These are phyloP conservation scores for Erpornis zantholeuca DNA, from an alignment of 2,113 vertebrate species.

Conservation along the genomic window DNA sequence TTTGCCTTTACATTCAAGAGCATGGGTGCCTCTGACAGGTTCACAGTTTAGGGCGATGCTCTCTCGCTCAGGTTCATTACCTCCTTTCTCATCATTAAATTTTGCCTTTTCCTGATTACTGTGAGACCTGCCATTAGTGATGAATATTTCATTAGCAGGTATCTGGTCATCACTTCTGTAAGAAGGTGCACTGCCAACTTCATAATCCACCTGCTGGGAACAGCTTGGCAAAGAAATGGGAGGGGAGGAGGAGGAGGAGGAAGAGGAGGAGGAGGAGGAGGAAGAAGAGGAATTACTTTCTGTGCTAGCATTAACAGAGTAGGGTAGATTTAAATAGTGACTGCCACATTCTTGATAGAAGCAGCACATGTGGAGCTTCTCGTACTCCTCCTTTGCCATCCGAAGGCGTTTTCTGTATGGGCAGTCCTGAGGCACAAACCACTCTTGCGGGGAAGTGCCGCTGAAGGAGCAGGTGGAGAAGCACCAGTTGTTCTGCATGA, in stretches of 20 bases:
- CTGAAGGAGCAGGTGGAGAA: conserved; percentile 80
- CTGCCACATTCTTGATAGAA: conserved; percentile 87
- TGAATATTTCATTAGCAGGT: conserved; percentile 71
- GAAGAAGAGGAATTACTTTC: conserved; percentile 70
- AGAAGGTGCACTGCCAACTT: conserved; percentile 55
- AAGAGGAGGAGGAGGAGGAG: conserved; percentile 57
- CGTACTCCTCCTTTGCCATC: conserved; percentile 83
- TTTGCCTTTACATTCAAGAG: conserved; percentile 76
- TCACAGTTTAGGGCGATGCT: conserved; percentile 69
- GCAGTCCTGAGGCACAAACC: conserved; percentile 83
- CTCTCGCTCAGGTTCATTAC: conserved; percentile 61
- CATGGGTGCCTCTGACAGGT: conserved; percentile 62
- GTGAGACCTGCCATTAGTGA: conserved; percentile 69
- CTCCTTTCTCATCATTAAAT: conserved; percentile 61
- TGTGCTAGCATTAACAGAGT: conserved; percentile 79
- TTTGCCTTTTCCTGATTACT: conserved; percentile 67
- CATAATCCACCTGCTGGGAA: conserved; percentile 77
- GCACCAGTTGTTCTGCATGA: conserved; percentile 94
- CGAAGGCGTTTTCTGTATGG: conserved; percentile 88
- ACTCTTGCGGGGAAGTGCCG: conserved; percentile 75
- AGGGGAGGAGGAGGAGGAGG: conserved; percentile 61
- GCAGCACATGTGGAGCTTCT: conserved; percentile 87
- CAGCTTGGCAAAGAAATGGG: conserved; percentile 75
- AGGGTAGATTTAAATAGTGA: conserved; percentile 87
- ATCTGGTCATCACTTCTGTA: conserved; percentile 74